Evolutionary conservation across 2,888 invertebrate genomes (phyloP), one percentile per base, ranked within the genome.

Genomic region (Heliconius cydno): DNA sequence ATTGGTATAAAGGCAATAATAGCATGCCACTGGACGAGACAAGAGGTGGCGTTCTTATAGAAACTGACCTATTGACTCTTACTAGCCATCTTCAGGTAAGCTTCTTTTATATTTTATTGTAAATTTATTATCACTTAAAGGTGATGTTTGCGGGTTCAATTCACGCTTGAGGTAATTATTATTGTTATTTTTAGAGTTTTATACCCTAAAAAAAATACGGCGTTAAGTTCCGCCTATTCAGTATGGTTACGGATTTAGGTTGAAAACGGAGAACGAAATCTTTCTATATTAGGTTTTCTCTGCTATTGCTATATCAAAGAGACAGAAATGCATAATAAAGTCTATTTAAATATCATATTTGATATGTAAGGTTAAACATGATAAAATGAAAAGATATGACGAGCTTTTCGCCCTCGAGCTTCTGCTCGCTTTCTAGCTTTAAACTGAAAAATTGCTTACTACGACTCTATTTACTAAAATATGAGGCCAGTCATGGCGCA

Each of bases 11-110:
- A 70, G 94, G 93, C 0, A 91, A 92, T 80, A 88, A 83, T 63
- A 89, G 88, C 2, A 85, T 87, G 3, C 89, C 92, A 0, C 83
- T 94, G 52, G 94, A 95, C 65, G 94, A 94, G 83, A 80, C 90
- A 12, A 85, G 94, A 77, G 94, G 97, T 80, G 96, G 96, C 74
- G 93, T 94, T 22, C 87, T 93, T 3, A 89, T 94, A 12, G 94
- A 94, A 82, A 94, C 94, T 3, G 94, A 94, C 83, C 92, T 92
- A 72, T 83, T 94, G 79, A 92, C 91, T 5, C 85, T 94, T 52
- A 92, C 92, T 0, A 93, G 92, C 82, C 93, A 94, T 84, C 90
- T 94, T 74, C 94, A 94, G 91, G 94, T 94, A 87, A 80, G 78
- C 66, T 41, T 12, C 10, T 41, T n/a, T 67, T 46, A 25, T n/a